Conservation (phyloP, 1,140 invertebrate species). For the Cardiocondyla obscurior region DNA sequence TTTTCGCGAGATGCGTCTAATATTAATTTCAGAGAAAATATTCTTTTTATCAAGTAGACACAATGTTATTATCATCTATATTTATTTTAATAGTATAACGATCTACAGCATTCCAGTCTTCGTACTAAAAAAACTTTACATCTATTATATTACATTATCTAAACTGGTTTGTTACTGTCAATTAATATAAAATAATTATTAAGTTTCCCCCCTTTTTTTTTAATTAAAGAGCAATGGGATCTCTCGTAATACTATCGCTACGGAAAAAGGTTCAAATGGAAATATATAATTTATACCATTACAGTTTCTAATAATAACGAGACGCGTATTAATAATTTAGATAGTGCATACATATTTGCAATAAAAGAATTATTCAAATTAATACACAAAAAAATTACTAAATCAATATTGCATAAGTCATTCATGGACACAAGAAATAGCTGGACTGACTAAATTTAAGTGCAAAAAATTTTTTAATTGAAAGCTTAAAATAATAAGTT, state of each 20-base stretch:
- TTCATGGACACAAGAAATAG: constrained; percentile 13
- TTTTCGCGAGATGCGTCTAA: not conserved
- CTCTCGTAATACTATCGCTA: not conserved
- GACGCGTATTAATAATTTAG: not conserved
- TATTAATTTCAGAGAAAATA: constrained; percentile 12
- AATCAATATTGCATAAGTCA: not conserved
- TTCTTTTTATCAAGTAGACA: not conserved
- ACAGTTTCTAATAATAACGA: not conserved
- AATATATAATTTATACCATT: not conserved
- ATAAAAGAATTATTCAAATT: not conserved
- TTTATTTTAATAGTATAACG: constrained; percentile 5
- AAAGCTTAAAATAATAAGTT: too few species aligned
- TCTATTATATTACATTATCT: not conserved
- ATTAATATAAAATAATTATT: not conserved
- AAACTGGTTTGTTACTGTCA: not conserved
- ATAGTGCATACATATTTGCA: not conserved
- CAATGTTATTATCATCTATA: constrained; percentile 1
- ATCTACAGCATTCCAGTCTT: constrained; percentile 40
- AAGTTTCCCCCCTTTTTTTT: not conserved
- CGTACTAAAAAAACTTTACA: not conserved
- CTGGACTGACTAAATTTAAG: constrained; percentile 3
- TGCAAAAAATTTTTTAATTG: too few species aligned
- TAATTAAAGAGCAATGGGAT: too few species aligned
- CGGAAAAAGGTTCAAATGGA: not conserved
- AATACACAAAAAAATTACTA: too few species aligned